A percentile compares a stretch with the other conserved stretches of the same genome.
Evolutionary conservation across 2,888 invertebrate species (phyloP).

Genomic region (Seira sanloemensis): DNA sequence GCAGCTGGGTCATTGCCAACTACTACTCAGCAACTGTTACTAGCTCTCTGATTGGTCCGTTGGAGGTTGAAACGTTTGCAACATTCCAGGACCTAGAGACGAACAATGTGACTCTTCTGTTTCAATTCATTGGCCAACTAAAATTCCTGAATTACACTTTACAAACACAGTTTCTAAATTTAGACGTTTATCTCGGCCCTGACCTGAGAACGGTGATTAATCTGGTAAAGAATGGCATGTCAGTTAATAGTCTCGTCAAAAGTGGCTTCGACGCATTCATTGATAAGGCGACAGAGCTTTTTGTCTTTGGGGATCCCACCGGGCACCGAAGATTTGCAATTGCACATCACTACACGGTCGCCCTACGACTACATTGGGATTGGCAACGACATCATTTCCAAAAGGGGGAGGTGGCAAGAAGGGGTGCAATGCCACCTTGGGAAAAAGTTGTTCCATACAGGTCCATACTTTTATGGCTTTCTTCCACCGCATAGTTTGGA

Average conservation of each 20-base stretch:
- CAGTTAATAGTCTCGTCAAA: no score
- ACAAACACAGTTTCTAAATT: no score
- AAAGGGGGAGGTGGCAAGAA: no score
- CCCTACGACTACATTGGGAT: background rate
- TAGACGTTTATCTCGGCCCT: no score
- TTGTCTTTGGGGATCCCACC: no score
- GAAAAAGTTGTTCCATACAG: slow-evolving; percentile 3
- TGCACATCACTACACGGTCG: no score
- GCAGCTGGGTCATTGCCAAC: background rate
- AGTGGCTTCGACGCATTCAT: no score
- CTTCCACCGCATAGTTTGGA: background rate
- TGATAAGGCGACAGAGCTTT: background rate
- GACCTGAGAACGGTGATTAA: no score
- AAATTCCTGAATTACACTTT: no score
- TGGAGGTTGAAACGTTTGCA: slow-evolving; percentile 1
- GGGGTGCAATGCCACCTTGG: slow-evolving; percentile 21
- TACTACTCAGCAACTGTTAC: slow-evolving; percentile 19
- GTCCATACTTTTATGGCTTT: background rate
- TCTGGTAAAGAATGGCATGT: no score
- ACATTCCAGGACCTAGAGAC: background rate
- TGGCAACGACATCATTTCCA: background rate
- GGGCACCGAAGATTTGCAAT: no score
- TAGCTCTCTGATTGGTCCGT: slow-evolving; percentile 31
- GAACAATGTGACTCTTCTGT: background rate
- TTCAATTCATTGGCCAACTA: no score